phyloP scores from a whole-genome alignment of 2,113 vertebrate genomes.

The Epinephelus moara region DNA sequence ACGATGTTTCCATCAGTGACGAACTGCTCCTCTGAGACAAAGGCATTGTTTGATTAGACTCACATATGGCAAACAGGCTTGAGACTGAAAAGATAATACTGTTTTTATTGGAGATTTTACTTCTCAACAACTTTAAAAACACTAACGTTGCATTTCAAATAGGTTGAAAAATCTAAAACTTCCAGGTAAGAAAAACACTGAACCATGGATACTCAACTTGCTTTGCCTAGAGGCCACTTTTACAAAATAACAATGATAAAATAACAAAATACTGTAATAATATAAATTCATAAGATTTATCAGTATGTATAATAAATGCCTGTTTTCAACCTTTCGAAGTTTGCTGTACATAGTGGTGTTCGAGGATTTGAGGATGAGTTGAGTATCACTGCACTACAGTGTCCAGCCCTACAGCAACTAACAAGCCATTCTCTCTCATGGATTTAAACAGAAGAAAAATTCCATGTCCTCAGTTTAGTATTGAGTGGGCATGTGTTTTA shows the following conservation, averaged over 20 bases:
- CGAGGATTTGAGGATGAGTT: neutral
- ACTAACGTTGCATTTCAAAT: neutral
- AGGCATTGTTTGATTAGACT: constrained; percentile 18
- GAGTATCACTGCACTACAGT: no score
- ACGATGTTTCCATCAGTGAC: constrained; percentile 91
- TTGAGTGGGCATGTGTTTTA: neutral
- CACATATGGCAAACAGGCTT: neutral
- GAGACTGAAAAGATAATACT: neutral
- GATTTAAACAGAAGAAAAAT: no score
- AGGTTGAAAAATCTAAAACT: neutral
- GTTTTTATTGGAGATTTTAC: neutral
- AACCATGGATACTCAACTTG: no score
- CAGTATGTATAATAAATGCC: no score
- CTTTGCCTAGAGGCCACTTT: no score
- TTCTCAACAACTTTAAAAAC: neutral
- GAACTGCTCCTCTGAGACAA: constrained; percentile 90
- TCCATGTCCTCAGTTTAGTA: neutral
- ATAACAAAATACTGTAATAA: no score
- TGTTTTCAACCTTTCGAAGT: no score
- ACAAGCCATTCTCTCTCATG: no score
- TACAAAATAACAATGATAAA: no score
- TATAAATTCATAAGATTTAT: no score
- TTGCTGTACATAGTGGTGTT: neutral
- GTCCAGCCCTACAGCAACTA: no score
- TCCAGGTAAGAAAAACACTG: no score